Evolutionary conservation across 1,140 invertebrate species (phyloP), one percentile per base, ranked within the genome.

Genomic region (Xylocopa sonorina): DNA sequence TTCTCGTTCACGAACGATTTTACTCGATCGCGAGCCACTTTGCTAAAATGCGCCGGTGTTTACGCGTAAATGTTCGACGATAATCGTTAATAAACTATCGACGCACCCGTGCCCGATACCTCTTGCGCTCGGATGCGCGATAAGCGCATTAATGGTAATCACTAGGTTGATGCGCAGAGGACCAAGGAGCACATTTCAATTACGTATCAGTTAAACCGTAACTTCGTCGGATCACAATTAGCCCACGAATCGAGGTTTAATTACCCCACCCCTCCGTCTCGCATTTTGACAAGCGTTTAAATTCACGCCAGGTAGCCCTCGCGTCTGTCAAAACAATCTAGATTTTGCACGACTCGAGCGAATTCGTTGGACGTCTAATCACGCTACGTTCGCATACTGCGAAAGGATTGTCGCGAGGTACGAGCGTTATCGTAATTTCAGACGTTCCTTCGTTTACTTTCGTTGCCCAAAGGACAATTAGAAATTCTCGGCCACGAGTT

Each of bases 91-190:
- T 32, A 57, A 57, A 55, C 62, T 67, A 51, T 27, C 38, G 29
- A 27, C 3, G 50, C 32, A 21, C 34, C 32, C n/a, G n/a, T n/a
- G n/a, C n/a, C n/a, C n/a, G n/a, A 16, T 62, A 53, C n/a, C n/a
- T 21, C 16, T 60, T 76, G 38, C 62, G 50, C 50, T 76, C 62
- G 51, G 46, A 38, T 29, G 5, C 38, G 14, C 60, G 60, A 64
- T 64, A 62, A 50, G 50, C 58, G 24, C 43, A 43, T 75, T 75
- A 75, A 55, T 50, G 34, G 18, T 66, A 75, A 75, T 55, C 73
- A 66, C 34, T 7, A 27, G 9, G 48, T 10, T 41, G 18, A 27
- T 32, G 24, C 38, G 46, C 24, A 14, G 32, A 43, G 29, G 18
- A 27, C 21, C 48, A n/a, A 21, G 16, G 18, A 66, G 48, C 62